Conservation (phyloP, 2,113 vertebrate genomes). For the Tetrao urogallus region DNA sequence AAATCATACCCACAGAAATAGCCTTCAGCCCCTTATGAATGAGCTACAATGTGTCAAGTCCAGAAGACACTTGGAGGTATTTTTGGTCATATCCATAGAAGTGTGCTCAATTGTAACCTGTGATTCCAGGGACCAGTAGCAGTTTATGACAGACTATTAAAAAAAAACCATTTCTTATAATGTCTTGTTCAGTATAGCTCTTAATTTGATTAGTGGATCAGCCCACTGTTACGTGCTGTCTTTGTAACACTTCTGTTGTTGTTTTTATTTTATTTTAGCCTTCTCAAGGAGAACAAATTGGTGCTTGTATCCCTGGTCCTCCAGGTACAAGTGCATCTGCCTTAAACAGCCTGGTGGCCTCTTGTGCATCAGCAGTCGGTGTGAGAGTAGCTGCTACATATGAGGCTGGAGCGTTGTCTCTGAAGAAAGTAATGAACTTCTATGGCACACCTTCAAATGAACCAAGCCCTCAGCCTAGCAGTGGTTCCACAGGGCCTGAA, state of each 20-base stretch:
- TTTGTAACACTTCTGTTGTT: neutral
- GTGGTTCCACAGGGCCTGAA: slow-evolving; percentile 63
- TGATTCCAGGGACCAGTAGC: neutral
- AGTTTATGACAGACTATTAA: neutral
- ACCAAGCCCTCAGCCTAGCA: slow-evolving; percentile 29
- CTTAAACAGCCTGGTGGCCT: slow-evolving; percentile 93
- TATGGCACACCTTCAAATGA: slow-evolving; percentile 77
- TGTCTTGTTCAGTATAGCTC: neutral
- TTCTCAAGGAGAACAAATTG: slow-evolving; percentile 64
- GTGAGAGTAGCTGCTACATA: slow-evolving; percentile 94
- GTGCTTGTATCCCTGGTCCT: slow-evolving; percentile 75
- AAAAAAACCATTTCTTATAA: no score
- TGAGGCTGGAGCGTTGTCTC: slow-evolving; percentile 89
- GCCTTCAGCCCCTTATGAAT: neutral
- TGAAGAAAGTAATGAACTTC: slow-evolving; percentile 96
- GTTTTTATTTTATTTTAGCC: slow-evolving; percentile 75
- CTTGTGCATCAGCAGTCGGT: slow-evolving; percentile 93
- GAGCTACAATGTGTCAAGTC: neutral
- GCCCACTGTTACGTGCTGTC: neutral
- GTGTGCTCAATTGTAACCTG: neutral
- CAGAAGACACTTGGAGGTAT: neutral
- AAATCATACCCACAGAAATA: no score
- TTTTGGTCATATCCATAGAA: neutral
- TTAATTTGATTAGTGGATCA: neutral
- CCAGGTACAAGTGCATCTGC: slow-evolving; percentile 80